Evolutionary conservation across 1,140 invertebrate species (phyloP), one percentile per base, ranked within the genome.

Genomic region (Chelonus insularis): DNA sequence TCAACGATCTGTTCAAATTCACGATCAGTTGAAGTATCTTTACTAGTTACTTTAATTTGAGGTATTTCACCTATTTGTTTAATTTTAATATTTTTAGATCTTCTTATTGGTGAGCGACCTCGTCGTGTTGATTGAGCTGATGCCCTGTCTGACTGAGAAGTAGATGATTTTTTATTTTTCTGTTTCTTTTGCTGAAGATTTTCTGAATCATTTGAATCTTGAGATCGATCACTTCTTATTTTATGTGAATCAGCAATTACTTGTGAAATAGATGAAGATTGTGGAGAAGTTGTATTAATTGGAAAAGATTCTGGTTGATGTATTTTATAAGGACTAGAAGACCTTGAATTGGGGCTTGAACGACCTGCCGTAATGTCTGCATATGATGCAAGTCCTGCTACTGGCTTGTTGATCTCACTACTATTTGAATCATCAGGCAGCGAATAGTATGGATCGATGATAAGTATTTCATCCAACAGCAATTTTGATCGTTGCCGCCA

Each of bases 371-470:
- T 78, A 67, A 85, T 84, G 62, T 82, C 83, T 45, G 84, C 84
- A 70, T 85, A 85, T n/a, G 84, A 82, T 41, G 77, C 64, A 60
- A 82, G 69, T 68, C 81, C 82, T 64, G 76, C 71, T 64, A 72
- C 66, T 67, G n/a, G n/a, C n/a, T n/a, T n/a, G n/a, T 75, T 74
- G 62, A 71, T 69, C 66, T 79, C 75, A 70, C 68, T n/a, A n/a
- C n/a, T n/a, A n/a, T n/a, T 72, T 67, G 73, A 64, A 16, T 75
- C 74, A 58, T 68, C 50, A 23, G 75, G 74, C 56, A 70, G 72
- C 68, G 83, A 81, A 84, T 84, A 88, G 85, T 89, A 85, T 69
- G 90, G 89, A 83, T 92, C 91, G 83, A 89, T 78, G 72, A 82
- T 82, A 78, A 86, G 86, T 82, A 91, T 88, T 72, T 86, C 83